Base-by-base conservation (phyloP, 2,113 vertebrate genomes). In the Epinephelus lanceolatus region DNA sequence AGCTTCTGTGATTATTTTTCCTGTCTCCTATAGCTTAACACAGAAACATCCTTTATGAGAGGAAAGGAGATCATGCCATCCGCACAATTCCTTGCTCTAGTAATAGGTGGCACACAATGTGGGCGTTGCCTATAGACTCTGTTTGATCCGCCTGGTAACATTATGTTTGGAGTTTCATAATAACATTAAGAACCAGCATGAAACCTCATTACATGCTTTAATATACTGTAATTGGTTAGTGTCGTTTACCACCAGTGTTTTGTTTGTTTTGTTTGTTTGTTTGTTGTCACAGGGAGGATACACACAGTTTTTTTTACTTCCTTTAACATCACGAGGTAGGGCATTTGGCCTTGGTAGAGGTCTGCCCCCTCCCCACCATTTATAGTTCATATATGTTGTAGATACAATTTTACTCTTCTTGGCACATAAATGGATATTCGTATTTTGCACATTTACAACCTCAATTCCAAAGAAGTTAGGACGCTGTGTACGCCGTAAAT, bases 131-230 rank as follows among this genome's bases (percentile, higher is more conserved):
- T 19, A 19, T 42, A 37, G 45, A 13, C 47, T 23, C 30, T 60
- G 52, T 53, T 83, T 71, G 60, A 52, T 66, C 42, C 2, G 2
- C 60, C 40, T 5, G 5, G 23, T 15, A 4, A 13, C 62, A 40
- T 66, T 27, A 53, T 57, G 13, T 57, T 49, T 30, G 42, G 21
- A 63, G 6, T 60, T 61, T 59, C 45, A 76, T 42, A 55, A 68
- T 62, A 67, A 30, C 51, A 75, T 10, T 37, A 23, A 59, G n/a
- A 71, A 55, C 6, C 4, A 40, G 19, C 7, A 47, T 27, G 2
- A 3, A 18, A 30, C 56, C 53, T 52, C 12, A 53, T 60, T 47
- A 45, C 42, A 45, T 53, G 12, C 19, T 61, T 1, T 49, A 23
- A 55, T 45, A 6, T 17, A 6, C 51, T 63, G 33, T 49, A 55